Evolutionary conservation across 2,888 invertebrate species (phyloP).

Genomic region (Drosophila rubida): DNA sequence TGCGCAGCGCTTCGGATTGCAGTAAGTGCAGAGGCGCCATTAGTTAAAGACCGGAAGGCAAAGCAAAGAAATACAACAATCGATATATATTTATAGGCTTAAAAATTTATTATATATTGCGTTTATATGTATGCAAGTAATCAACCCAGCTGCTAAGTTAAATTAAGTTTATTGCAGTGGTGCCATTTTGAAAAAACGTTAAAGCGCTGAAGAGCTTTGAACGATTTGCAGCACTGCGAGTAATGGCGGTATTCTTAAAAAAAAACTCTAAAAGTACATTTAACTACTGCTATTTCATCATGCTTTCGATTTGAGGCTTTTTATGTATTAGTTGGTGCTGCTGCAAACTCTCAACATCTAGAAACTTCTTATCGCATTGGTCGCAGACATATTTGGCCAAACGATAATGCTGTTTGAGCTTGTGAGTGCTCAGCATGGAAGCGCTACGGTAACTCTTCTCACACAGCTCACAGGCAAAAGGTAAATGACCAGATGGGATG

Average conservation of each 20-base stretch:
- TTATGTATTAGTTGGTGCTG: conserved; percentile 58
- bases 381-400: conserved; percentile 57
- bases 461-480: conserved; percentile 65
- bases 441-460: conserved; percentile 64
- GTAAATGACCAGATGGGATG: conserved; percentile 17
- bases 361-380: conserved; percentile 63
- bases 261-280: neutral
- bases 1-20: conserved; percentile 41
- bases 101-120: too few relatives aligned
- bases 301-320: neutral
- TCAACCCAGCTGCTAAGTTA: neutral
- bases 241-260: neutral
- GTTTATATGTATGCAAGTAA: too few relatives aligned
- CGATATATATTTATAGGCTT: too few relatives aligned
- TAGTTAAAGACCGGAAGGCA: neutral
- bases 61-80: neutral
- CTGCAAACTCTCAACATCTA: conserved; percentile 45
- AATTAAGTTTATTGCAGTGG: neutral
- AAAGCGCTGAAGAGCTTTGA: neutral
- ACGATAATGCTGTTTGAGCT: conserved; percentile 63
- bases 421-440: conserved; percentile 70
- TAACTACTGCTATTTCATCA: neutral
- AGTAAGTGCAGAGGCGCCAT: neutral
- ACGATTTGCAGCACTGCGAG: too few relatives aligned
- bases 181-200: neutral